Conservation (phyloP, 1,140 invertebrate species). For the Bactericera cockerelli region DNA sequence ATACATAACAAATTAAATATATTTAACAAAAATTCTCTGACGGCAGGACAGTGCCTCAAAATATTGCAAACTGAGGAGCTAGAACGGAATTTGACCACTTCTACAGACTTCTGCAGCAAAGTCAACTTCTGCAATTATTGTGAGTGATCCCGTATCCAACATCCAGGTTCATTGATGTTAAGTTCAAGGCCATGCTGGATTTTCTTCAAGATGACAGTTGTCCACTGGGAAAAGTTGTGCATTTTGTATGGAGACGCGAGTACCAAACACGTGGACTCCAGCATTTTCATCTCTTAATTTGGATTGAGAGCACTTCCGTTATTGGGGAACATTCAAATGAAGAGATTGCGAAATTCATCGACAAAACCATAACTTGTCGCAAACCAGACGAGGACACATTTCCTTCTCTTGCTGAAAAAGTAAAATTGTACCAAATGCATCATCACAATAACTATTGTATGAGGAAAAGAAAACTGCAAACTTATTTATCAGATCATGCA, state of each 20-base stretch:
- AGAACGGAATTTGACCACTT: constrained; percentile 18
- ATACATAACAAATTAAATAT: constrained; percentile 26
- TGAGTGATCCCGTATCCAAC: constrained; percentile 14
- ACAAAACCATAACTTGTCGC: constrained; percentile 26
- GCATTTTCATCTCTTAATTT: constrained; percentile 20
- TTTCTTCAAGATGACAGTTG: constrained; percentile 18
- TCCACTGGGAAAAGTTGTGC: constrained; percentile 21
- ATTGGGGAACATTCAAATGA: constrained; percentile 14
- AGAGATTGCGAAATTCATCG: constrained; percentile 26
- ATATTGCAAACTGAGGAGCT: constrained; percentile 19
- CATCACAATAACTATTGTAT: constrained; percentile 21
- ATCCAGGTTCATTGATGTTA: constrained; percentile 20
- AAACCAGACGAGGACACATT: constrained; percentile 13
- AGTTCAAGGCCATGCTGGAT: constrained; percentile 21
- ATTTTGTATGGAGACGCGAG: constrained; percentile 20
- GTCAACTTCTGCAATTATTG: constrained; percentile 17
- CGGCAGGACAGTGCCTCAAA: constrained; percentile 22
- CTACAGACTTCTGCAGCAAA: constrained; percentile 19
- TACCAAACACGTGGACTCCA: constrained; percentile 19
- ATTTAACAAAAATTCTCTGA: constrained; percentile 21
- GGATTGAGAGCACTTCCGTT: constrained; percentile 15
- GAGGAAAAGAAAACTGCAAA: constrained; percentile 21
- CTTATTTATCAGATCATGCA: constrained; percentile 18
- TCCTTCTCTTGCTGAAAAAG: constrained; percentile 19
- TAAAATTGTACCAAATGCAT: constrained; percentile 21